A percentile compares a stretch with the other conserved stretches of the same genome.
Evolutionary conservation across 2,797 vertebrate species (phyloP).

Genomic region (Halcyon leucocephala): DNA sequence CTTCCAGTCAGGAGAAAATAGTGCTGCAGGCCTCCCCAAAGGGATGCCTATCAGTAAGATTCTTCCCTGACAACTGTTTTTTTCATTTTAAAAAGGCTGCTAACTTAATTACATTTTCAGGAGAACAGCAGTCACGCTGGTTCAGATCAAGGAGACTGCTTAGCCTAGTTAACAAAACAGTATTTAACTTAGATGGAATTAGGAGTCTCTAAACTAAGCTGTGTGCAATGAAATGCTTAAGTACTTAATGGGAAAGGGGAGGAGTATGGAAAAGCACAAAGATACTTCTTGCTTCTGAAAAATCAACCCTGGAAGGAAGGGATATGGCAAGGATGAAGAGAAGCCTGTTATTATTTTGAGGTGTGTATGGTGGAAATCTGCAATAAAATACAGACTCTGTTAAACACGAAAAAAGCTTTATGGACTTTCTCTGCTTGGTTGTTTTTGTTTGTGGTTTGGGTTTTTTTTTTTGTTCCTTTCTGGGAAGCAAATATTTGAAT

Average conservation of each 20-base stretch:
- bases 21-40: background rate
- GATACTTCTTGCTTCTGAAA: background rate
- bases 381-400: background rate
- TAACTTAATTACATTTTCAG: background rate
- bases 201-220: background rate
- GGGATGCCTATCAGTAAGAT: background rate
- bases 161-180: background rate
- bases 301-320: background rate
- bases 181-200: background rate
- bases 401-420: background rate
- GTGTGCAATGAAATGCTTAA: background rate
- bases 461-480: background rate
- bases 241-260: background rate
- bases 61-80: background rate
- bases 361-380: background rate
- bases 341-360: background rate
- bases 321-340: background rate
- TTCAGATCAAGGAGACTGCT: background rate
- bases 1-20: background rate
- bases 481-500: background rate
- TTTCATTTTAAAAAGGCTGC: background rate
- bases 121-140: rapidly evolving
- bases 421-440: background rate
- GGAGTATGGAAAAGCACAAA: background rate
- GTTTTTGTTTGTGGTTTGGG: no score